Conservation (phyloP, 2,888 invertebrate genomes). For the Leptopilina myrica region DNA sequence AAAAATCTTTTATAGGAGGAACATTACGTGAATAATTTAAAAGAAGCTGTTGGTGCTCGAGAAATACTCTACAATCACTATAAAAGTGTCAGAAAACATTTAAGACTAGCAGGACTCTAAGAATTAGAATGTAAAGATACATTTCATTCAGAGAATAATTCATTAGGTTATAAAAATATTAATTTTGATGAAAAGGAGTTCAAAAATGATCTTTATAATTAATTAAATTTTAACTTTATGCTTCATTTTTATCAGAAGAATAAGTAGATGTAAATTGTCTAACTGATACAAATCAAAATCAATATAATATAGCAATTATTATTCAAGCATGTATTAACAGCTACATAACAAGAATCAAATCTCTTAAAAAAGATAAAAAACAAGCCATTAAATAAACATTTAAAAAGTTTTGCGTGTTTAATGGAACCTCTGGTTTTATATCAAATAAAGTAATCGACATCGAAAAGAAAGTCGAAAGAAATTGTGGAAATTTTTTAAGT, state of each 20-base stretch:
- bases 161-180: background rate
- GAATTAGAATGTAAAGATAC: background rate
- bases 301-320: background rate
- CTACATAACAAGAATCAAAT: background rate
- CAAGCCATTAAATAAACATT: background rate
- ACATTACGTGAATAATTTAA: background rate
- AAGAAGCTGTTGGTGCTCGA: background rate
- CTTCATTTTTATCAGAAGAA: background rate
- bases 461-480: background rate
- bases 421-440: background rate
- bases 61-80: background rate
- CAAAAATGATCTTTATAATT: background rate
- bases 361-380: background rate
- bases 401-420: conserved; percentile 12
- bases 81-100: background rate
- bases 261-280: background rate
- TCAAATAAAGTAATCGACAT: background rate
- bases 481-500: background rate
- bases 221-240: background rate
- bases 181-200: background rate
- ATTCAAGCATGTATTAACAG: background rate
- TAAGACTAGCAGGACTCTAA: background rate
- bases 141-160: background rate
- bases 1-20: background rate
- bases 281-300: conserved; percentile 4